A percentile compares a stretch with the other conserved stretches of the same genome.
Evolutionary conservation across 2,113 vertebrate species (phyloP).

Genomic region (Embiotoca jacksoni): DNA sequence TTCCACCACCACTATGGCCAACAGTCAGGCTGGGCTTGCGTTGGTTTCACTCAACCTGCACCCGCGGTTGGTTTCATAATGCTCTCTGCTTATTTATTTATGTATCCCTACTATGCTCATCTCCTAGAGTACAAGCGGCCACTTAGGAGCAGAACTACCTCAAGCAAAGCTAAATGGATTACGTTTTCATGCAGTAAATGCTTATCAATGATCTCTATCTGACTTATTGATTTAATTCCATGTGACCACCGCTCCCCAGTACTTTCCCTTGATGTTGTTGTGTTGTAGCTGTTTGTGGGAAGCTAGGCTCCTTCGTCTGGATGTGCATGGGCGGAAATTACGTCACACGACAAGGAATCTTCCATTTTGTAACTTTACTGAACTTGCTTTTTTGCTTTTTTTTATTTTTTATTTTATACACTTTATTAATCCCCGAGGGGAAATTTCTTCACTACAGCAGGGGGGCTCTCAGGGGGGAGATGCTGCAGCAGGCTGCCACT

Average conservation of each 20-base stretch:
- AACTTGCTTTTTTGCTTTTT: no score
- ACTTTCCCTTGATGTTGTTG: slow-evolving; percentile 4
- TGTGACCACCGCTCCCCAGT: neutral
- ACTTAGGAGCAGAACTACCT: slow-evolving; percentile 6
- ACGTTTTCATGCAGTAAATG: slow-evolving; percentile 43
- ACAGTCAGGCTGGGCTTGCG: slow-evolving; percentile 9
- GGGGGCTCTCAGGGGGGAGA: no score
- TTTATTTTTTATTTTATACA: no score
- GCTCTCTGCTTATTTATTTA: slow-evolving; percentile 65
- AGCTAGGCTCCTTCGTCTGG: no score
- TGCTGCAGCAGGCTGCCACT: no score
- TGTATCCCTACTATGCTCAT: slow-evolving; percentile 42
- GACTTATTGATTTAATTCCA: slow-evolving; percentile 39
- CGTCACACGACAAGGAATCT: no score
- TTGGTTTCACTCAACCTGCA: slow-evolving; percentile 41
- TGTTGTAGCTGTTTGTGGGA: slow-evolving; percentile 36
- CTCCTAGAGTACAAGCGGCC: slow-evolving; percentile 6
- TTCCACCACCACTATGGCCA: slow-evolving; percentile 37
- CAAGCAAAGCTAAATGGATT: slow-evolving; percentile 23
- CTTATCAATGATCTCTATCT: slow-evolving; percentile 36
- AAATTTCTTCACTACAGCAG: no score
- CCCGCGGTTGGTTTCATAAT: slow-evolving; percentile 34
- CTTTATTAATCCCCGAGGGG: no score
- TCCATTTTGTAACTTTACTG: no score
- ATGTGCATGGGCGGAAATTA: no score